Percentiles rank a stretch among this genome's conserved stretches.
Evolutionary conservation across 2,113 vertebrate genomes (phyloP).

Genomic region (Stegastes partitus): DNA sequence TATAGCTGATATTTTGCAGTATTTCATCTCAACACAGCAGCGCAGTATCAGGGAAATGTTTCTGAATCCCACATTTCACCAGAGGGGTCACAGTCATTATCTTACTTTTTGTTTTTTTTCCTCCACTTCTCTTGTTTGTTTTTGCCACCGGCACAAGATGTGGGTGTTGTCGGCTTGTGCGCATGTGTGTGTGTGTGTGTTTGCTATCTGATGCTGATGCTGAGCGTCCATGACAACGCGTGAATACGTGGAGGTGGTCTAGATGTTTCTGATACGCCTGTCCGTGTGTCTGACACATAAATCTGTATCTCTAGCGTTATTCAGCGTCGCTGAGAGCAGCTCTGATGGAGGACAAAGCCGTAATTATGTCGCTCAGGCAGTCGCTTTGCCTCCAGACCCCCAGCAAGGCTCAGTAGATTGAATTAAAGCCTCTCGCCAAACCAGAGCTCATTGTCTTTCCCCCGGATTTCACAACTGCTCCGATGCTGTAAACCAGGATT

Average conservation of each 20-base stretch:
- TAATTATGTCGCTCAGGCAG: conserved; percentile 31
- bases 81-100: conserved; percentile 34
- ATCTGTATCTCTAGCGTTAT: too few species aligned
- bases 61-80: conserved; percentile 5
- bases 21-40: neutral
- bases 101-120: neutral
- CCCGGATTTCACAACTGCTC: conserved; percentile 2
- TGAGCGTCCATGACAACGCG: conserved; percentile 35
- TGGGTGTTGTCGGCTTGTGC: neutral
- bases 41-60: neutral
- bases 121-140: conserved; percentile 9
- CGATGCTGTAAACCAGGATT: conserved; percentile 5
- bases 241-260: conserved; percentile 4
- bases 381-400: conserved; percentile 36
- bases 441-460: conserved; percentile 37
- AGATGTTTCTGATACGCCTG: conserved; percentile 1
- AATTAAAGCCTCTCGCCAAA: conserved; percentile 48
- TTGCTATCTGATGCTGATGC: neutral
- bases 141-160: conserved; percentile 23
- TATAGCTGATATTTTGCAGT: too few species aligned
- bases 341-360: too few species aligned
- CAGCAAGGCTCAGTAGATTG: conserved; percentile 40
- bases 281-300: too few species aligned
- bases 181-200: neutral
- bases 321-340: too few species aligned